Conservation (phyloP, 92 coral and sea anemone species). For the Umimayanthus kanabou region DNA sequence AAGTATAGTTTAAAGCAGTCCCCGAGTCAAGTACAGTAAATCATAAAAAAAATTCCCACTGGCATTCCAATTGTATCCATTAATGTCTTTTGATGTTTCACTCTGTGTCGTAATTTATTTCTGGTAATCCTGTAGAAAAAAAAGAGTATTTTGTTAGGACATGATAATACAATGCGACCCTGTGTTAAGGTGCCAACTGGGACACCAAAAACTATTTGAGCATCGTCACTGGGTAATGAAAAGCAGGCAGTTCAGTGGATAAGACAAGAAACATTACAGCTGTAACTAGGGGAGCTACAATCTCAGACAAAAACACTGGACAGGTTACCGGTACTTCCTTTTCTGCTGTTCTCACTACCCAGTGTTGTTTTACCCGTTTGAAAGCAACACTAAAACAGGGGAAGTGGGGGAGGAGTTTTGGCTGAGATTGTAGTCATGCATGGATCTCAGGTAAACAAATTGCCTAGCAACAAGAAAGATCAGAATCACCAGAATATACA, state of each 20-base stretch:
- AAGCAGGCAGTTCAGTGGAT: not conserved
- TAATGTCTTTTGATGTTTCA: not conserved
- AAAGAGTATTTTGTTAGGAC: too few species aligned
- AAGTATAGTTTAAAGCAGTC: not conserved
- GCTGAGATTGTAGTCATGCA: not conserved
- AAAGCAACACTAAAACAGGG: too few species aligned
- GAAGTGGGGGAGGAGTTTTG: too few species aligned
- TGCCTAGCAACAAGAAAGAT: not conserved
- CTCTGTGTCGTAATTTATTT: slow-evolving; percentile 30
- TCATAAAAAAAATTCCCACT: not conserved
- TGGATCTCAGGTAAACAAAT: not conserved
- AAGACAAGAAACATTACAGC: too few species aligned
- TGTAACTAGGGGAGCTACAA: not conserved
- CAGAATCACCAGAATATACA: too few species aligned
- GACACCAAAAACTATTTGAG: not conserved
- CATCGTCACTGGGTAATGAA: not conserved
- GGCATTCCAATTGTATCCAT: not conserved
- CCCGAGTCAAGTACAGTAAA: not conserved
- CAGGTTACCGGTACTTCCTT: too few species aligned
- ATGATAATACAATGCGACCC: not conserved
- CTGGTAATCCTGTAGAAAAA: slow-evolving; percentile 19
- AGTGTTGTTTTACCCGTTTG: too few species aligned
- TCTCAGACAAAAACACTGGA: too few species aligned
- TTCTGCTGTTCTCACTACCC: too few species aligned
- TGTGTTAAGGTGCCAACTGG: too few species aligned